Percentiles rank a stretch among this genome's conserved stretches.
phyloP scores from a whole-genome alignment of 2,888 invertebrate species.

The Brenthis ino region DNA sequence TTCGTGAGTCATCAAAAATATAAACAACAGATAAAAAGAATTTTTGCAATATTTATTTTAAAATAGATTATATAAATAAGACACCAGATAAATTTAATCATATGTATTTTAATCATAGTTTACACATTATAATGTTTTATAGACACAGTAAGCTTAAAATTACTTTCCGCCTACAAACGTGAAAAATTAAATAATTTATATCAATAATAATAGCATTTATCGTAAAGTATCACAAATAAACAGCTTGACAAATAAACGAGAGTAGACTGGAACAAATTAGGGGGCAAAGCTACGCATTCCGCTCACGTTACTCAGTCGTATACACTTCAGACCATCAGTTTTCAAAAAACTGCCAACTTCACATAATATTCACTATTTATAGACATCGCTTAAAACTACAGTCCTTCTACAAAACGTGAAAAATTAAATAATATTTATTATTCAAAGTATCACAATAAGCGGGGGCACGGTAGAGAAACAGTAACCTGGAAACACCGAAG shows the following conservation, averaged over 20 bases:
- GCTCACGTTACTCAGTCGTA: too few species aligned
- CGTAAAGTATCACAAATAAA: constrained; percentile 81
- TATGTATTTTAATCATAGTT: constrained; percentile 68
- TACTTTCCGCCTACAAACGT: constrained; percentile 76
- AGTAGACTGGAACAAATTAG: too few species aligned
- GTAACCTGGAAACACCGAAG: too few species aligned
- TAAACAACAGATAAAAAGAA: not conserved
- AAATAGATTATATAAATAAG: constrained; percentile 42
- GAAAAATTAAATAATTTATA: constrained; percentile 83
- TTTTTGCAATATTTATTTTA: not conserved
- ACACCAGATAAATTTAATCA: constrained; percentile 61
- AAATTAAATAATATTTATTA: too few species aligned
- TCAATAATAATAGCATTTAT: constrained; percentile 78
- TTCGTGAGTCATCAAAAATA: too few species aligned
- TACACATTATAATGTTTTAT: constrained; percentile 70
- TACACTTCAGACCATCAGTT: too few species aligned
- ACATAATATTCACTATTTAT: too few species aligned
- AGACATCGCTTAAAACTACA: too few species aligned
- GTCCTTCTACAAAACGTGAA: too few species aligned
- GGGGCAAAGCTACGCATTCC: constrained; percentile 29
- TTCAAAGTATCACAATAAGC: too few species aligned
- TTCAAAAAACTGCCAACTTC: too few species aligned
- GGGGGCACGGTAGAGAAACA: too few species aligned
- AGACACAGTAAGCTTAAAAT: constrained; percentile 70
- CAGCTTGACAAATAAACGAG: constrained; percentile 43